Conservation (phyloP, 2,113 vertebrate genomes). For the Trogon melanurus region DNA sequence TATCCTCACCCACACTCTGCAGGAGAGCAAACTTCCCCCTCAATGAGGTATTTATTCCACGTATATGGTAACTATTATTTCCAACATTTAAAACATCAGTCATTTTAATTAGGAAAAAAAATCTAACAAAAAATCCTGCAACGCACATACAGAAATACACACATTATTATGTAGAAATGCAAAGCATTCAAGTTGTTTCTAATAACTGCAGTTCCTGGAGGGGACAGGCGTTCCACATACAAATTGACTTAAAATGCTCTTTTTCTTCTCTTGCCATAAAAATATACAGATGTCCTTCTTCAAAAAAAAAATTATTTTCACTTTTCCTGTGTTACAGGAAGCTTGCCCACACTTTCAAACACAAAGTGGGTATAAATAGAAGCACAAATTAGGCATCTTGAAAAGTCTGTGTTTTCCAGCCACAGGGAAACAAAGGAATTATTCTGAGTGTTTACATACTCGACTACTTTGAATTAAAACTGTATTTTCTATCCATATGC, state of each 20-base stretch:
- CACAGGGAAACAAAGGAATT: conserved; percentile 66
- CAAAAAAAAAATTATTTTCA: conserved; percentile 40
- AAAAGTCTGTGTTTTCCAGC: conserved; percentile 72
- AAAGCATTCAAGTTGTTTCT: conserved; percentile 53
- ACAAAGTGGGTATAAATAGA: conserved; percentile 78
- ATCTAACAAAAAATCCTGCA: background rate
- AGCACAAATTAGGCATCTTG: conserved; percentile 74
- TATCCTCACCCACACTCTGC: conserved; percentile 13
- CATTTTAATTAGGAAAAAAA: conserved; percentile 46
- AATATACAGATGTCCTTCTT: conserved; percentile 67
- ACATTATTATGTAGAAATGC: conserved; percentile 27
- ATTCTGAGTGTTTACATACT: conserved; percentile 7
- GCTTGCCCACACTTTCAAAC: conserved; percentile 73
- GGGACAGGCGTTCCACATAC: conserved; percentile 21
- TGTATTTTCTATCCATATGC: background rate
- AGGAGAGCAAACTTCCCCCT: conserved; percentile 25
- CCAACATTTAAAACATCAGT: conserved; percentile 29
- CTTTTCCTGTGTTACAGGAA: conserved; percentile 75
- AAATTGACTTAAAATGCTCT: conserved; percentile 41
- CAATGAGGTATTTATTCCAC: conserved; percentile 59
- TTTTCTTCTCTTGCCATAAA: conserved; percentile 44
- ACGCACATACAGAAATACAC: background rate
- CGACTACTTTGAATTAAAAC: background rate
- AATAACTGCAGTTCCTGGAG: conserved; percentile 54
- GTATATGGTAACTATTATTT: conserved; percentile 69